Conservation (phyloP, 1,140 invertebrate genomes). For the Reticulitermes speratus region DNA sequence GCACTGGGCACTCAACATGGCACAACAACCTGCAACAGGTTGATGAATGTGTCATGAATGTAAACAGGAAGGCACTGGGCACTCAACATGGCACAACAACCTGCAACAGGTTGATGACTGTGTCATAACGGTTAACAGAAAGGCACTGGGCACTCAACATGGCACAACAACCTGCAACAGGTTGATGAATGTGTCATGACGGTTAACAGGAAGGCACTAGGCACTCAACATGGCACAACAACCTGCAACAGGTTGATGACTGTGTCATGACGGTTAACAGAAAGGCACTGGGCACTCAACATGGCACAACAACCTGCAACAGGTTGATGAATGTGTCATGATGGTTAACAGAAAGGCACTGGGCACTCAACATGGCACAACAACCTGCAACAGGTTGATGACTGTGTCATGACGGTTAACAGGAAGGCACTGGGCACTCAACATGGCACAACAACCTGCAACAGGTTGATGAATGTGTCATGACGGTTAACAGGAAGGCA, state of each 20-base stretch:
- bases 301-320: conserved; percentile 29
- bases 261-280: conserved; percentile 19
- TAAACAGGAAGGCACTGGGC: conserved; percentile 19
- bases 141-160: conserved; percentile 33
- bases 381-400: conserved; percentile 27
- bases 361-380: conserved; percentile 29
- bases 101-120: conserved; percentile 29
- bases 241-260: conserved; percentile 28
- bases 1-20: conserved; percentile 32
- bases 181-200: background rate
- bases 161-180: conserved; percentile 28
- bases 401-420: too few species aligned
- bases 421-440: conserved; percentile 33
- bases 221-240: conserved; percentile 28
- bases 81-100: conserved; percentile 28
- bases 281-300: conserved; percentile 31
- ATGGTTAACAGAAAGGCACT: background rate
- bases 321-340: background rate
- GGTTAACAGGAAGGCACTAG: background rate
- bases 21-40: conserved; percentile 25
- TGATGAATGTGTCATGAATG: too few species aligned
- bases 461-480: background rate
- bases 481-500: background rate
- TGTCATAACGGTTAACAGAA: too few species aligned
- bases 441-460: conserved; percentile 30